Conservation (phyloP, 2,113 vertebrate genomes). For the Physeter macrocephalus region DNA sequence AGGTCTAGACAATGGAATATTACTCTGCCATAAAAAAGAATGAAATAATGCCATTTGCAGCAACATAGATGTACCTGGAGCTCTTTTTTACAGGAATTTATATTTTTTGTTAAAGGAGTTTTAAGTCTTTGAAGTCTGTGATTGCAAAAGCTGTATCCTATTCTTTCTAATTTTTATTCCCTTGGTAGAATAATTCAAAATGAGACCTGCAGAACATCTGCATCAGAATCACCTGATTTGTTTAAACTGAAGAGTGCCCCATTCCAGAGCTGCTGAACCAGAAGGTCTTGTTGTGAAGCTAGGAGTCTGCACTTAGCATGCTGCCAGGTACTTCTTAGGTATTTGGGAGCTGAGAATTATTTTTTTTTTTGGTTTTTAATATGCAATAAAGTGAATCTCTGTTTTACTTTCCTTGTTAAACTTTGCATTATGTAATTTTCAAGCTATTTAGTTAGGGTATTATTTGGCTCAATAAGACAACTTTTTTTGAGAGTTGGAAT, state of each 20-base stretch:
- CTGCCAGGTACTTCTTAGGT: neutral
- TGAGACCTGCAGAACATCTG: neutral
- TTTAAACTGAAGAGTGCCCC: neutral
- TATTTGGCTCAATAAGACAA: neutral
- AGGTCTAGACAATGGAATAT: neutral
- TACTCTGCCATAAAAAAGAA: neutral
- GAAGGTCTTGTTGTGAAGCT: neutral
- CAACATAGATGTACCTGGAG: neutral
- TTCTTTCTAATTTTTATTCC: neutral
- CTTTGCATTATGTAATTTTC: neutral
- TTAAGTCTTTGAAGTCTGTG: constrained; percentile 24
- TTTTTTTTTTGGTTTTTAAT: neutral
- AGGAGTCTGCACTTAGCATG: neutral
- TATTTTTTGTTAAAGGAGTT: neutral
- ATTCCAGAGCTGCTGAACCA: neutral
- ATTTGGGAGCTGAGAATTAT: neutral
- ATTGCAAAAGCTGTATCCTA: neutral
- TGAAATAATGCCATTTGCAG: neutral
- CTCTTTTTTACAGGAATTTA: neutral
- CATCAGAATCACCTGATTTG: neutral
- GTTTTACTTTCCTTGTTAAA: neutral
- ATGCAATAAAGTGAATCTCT: neutral
- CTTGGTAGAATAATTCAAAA: neutral
- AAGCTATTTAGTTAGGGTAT: neutral
- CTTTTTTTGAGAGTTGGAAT: neutral